Percentiles rank a stretch among this genome's conserved stretches.
These are phyloP conservation scores for Agonopterix alstromeriana DNA, from an alignment of 2,888 invertebrate genomes.

Conservation along the genomic window DNA sequence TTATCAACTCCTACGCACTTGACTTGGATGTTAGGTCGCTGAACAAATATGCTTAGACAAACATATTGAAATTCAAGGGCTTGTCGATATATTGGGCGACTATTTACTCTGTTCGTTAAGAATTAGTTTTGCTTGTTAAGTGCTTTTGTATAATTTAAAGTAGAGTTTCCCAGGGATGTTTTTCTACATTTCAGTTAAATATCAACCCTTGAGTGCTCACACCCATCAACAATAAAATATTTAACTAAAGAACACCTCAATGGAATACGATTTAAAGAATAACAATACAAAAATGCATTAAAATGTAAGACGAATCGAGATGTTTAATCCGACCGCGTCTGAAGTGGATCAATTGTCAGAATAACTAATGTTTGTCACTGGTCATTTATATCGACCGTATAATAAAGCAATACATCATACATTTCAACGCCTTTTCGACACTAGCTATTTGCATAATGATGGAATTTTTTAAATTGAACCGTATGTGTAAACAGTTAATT, in stretches of 20 bases:
- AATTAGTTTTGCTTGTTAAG: constrained; percentile 33
- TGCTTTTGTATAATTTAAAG: constrained; percentile 23
- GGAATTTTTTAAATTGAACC: constrained; percentile 11
- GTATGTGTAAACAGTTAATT: neutral
- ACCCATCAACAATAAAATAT: constrained; percentile 26
- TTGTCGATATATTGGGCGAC: constrained; percentile 34
- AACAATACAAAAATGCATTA: constrained; percentile 38
- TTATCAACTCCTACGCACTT: constrained; percentile 30
- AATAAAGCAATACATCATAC: constrained; percentile 34
- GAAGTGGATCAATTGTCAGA: constrained; percentile 42
- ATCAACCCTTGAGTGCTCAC: constrained; percentile 5
- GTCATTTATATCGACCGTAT: constrained; percentile 32
- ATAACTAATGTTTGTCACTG: constrained; percentile 48
- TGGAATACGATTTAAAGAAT: neutral
- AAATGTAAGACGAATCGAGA: constrained; percentile 53
- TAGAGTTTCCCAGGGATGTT: constrained; percentile 13
- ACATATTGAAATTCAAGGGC: constrained; percentile 53
- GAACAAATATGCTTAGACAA: constrained; percentile 40
- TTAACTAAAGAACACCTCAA: constrained; percentile 16
- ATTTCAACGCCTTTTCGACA: constrained; percentile 30
- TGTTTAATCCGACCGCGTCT: constrained; percentile 59
- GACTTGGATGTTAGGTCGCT: constrained; percentile 26
- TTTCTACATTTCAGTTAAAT: neutral
- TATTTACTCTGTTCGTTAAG: constrained; percentile 33
- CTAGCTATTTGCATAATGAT: constrained; percentile 54